Evolutionary conservation across 2,113 vertebrate species (phyloP).

Genomic region (Glaucomys volans): DNA sequence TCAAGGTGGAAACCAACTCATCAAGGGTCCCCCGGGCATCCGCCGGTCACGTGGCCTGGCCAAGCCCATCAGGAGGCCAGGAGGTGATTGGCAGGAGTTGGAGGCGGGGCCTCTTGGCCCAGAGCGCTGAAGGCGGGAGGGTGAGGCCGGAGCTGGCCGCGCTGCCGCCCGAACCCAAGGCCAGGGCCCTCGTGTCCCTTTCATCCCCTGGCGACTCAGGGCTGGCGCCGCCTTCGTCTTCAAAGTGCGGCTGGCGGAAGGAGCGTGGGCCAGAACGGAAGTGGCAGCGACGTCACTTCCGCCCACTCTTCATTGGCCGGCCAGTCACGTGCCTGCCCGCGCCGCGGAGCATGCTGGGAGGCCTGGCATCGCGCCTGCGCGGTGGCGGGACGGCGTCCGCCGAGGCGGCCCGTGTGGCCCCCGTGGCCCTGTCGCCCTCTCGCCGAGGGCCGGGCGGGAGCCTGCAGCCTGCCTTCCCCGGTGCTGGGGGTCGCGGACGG

Average conservation of each 20-base stretch:
- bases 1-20: background rate
- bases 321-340: background rate
- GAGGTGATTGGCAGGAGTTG: background rate
- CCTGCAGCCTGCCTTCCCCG: no score
- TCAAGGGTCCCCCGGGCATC: fast-evolving
- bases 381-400: no score
- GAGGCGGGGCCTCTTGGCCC: background rate
- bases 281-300: background rate
- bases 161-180: no score
- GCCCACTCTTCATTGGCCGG: background rate
- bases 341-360: no score
- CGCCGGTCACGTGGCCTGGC: background rate
- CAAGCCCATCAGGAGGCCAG: background rate
- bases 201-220: background rate
- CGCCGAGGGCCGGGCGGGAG: no score
- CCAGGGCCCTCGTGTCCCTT: background rate
- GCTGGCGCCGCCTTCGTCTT: background rate
- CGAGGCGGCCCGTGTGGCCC: no score
- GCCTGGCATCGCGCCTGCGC: no score
- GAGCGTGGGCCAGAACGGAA: background rate
- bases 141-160: no score
- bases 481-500: no score
- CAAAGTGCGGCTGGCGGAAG: background rate
- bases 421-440: no score
- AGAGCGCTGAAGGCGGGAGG: no score